Percentiles rank a stretch among this genome's conserved stretches.
Conservation (phyloP, 2,888 invertebrate genomes). For the Nemurella pictetii region DNA sequence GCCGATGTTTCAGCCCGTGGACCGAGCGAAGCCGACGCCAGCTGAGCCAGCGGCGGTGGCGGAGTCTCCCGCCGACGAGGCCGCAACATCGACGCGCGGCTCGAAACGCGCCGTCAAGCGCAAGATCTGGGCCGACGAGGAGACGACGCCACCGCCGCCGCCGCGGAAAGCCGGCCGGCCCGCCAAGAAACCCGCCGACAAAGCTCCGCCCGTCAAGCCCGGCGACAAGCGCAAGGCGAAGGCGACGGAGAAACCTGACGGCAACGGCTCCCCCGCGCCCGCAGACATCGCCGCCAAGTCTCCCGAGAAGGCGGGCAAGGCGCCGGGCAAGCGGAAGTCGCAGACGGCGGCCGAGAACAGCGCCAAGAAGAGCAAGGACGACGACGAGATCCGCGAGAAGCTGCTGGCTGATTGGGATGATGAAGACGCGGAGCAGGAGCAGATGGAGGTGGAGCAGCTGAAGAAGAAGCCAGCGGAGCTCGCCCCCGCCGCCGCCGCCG, state of each 20-base stretch:
- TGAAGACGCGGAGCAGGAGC: conserved; percentile 56
- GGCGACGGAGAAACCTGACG: too few relatives aligned
- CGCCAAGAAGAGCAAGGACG: conserved; percentile 59
- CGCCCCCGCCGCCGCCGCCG: neutral
- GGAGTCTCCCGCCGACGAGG: neutral
- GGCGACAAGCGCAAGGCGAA: too few relatives aligned
- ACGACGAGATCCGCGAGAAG: conserved; percentile 67
- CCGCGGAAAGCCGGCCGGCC: neutral
- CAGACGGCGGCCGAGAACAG: conserved; percentile 43
- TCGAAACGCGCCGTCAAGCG: neutral
- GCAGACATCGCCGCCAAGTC: too few relatives aligned
- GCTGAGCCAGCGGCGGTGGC: neutral
- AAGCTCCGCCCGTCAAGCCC: too few relatives aligned
- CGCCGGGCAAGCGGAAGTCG: conserved; percentile 48
- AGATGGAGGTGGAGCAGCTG: conserved; percentile 40
- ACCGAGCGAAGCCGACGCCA: neutral
- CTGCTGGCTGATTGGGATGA: conserved; percentile 80
- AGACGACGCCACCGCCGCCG: neutral
- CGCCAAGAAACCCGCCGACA: neutral
- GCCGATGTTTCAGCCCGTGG: too few relatives aligned
- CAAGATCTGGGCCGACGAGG: neutral
- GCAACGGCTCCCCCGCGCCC: too few relatives aligned
- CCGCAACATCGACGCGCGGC: neutral
- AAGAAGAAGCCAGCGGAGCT: conserved; percentile 39
- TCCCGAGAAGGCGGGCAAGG: conserved; percentile 28